These are phyloP conservation scores for Nyctibius bracteatus DNA, from an alignment of 2,113 vertebrate species.

Conservation along the genomic window DNA sequence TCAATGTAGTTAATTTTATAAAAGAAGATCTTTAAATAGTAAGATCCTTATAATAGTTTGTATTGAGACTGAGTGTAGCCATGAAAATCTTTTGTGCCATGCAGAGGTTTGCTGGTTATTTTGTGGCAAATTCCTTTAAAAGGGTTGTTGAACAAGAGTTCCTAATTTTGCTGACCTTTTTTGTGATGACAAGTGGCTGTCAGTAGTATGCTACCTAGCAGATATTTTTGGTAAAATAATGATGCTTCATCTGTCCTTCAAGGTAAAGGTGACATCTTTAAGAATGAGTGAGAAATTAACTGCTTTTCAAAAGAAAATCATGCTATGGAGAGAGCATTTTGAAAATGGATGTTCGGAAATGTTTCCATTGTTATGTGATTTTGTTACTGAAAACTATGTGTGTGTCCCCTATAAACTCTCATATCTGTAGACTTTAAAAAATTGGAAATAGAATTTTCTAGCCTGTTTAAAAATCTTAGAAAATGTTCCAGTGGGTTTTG, in stretches of 20 bases:
- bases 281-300: neutral
- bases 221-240: neutral
- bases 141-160: neutral
- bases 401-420: accelerated
- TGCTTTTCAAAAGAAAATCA: neutral
- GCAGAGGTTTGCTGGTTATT: neutral
- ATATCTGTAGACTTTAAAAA: neutral
- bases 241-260: neutral
- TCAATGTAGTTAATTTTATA: neutral
- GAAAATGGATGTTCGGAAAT: neutral
- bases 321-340: neutral
- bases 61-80: neutral
- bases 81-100: neutral
- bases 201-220: neutral
- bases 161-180: neutral
- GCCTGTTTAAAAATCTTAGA: neutral
- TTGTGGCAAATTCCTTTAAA: neutral
- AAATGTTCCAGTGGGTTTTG: neutral
- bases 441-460: neutral
- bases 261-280: neutral
- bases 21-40: neutral
- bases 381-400: neutral
- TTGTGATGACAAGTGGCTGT: neutral
- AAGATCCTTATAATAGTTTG: neutral
- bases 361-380: neutral